Evolutionary conservation across 2,797 vertebrate species (phyloP).

Genomic region (Bradypodion pumilum): DNA sequence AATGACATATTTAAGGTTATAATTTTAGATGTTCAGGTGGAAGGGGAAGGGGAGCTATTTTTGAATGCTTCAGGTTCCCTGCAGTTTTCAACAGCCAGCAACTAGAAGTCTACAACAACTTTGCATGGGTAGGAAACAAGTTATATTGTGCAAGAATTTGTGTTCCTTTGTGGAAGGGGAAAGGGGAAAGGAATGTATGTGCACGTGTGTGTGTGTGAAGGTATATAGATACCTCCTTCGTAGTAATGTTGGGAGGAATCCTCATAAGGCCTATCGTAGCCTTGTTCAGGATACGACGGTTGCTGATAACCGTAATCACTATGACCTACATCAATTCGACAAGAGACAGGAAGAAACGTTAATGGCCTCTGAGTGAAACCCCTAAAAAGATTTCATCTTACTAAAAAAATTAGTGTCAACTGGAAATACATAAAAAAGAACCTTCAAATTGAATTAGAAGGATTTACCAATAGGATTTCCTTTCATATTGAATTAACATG

Average conservation of each 20-base stretch:
- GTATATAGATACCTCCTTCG: slow-evolving; percentile 88
- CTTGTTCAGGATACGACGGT: slow-evolving; percentile 88
- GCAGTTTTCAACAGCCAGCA: slow-evolving; percentile 76
- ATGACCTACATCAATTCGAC: slow-evolving; percentile 88
- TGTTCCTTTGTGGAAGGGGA: slow-evolving; percentile 68
- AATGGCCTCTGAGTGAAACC: slow-evolving; percentile 83
- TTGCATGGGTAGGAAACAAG: slow-evolving; percentile 69
- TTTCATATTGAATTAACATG: slow-evolving; percentile 75
- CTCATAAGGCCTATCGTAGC: slow-evolving; percentile 90
- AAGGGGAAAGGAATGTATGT: slow-evolving; percentile 73
- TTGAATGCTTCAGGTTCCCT: slow-evolving; percentile 68
- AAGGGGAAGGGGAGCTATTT: slow-evolving; percentile 70
- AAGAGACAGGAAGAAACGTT: slow-evolving; percentile 87
- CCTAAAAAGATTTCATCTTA: slow-evolving; percentile 78
- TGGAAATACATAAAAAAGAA: slow-evolving; percentile 80
- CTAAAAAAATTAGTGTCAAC: slow-evolving; percentile 79
- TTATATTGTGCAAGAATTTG: slow-evolving; percentile 69
- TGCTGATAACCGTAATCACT: slow-evolving; percentile 89
- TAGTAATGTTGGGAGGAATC: slow-evolving; percentile 87
- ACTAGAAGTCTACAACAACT: slow-evolving; percentile 78
- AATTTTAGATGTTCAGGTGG: slow-evolving; percentile 76
- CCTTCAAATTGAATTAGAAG: slow-evolving; percentile 77
- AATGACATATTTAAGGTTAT: slow-evolving; percentile 74
- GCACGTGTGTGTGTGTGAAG: slow-evolving; percentile 80
- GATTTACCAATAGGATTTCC: slow-evolving; percentile 74